Percentiles rank a stretch among this genome's conserved stretches.
These are phyloP conservation scores for Abscondita cerata DNA, from an alignment of 2,888 invertebrate species.

Conservation along the genomic window DNA sequence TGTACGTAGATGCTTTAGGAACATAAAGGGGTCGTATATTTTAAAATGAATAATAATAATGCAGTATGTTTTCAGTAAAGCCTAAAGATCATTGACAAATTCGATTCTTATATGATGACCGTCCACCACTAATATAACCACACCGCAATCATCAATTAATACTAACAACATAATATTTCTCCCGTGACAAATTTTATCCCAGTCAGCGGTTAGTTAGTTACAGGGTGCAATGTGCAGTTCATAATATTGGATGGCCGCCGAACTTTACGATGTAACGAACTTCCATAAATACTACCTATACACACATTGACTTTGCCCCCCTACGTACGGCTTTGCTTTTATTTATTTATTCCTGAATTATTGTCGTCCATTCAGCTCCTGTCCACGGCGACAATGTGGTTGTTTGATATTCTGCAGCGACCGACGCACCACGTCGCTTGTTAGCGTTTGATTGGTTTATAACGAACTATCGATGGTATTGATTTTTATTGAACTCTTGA, in stretches of 20 bases:
- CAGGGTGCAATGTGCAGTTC: slow-evolving; percentile 56
- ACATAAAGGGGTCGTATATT: slow-evolving; percentile 32
- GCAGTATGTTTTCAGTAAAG: slow-evolving; percentile 16
- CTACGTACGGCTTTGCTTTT: slow-evolving; percentile 49
- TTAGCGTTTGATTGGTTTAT: slow-evolving; percentile 49
- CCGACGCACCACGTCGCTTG: slow-evolving; percentile 46
- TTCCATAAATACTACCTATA: slow-evolving; percentile 55
- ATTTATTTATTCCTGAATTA: slow-evolving; percentile 55
- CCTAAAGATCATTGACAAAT: slow-evolving; percentile 26
- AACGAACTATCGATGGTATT: slow-evolving; percentile 43
- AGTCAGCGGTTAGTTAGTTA: slow-evolving; percentile 51
- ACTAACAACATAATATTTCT: slow-evolving; percentile 28
- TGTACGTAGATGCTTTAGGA: slow-evolving; percentile 29
- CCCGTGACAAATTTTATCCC: slow-evolving; percentile 36
- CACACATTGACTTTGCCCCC: slow-evolving; percentile 38
- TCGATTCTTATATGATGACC: slow-evolving; percentile 16
- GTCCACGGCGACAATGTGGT: slow-evolving; percentile 50
- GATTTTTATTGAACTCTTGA: slow-evolving; percentile 35
- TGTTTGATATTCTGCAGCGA: slow-evolving; percentile 49
- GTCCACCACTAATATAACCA: neutral
- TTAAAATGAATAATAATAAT: slow-evolving; percentile 30
- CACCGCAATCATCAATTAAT: slow-evolving; percentile 31
- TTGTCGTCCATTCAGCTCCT: slow-evolving; percentile 49
- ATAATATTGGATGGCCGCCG: slow-evolving; percentile 54
- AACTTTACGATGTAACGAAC: slow-evolving; percentile 56